phyloP scores from a whole-genome alignment of 2,797 vertebrate species.

The Knipowitschia caucasica region DNA sequence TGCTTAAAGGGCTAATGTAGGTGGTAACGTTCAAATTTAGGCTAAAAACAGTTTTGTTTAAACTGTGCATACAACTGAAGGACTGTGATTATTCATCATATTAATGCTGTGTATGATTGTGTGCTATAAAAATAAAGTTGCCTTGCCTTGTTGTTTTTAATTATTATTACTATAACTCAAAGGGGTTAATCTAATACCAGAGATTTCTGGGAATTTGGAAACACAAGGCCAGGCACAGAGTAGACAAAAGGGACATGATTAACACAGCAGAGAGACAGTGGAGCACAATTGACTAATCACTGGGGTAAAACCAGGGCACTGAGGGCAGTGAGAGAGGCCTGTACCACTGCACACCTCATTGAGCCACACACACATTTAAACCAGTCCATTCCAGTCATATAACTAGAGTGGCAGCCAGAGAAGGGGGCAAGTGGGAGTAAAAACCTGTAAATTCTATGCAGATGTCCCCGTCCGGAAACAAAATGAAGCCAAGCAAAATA shows the following conservation, averaged over 20 bases:
- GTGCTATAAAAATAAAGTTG: too few species aligned
- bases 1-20: too few species aligned
- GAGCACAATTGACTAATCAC: slow-evolving; percentile 49
- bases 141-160: too few species aligned
- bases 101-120: too few species aligned
- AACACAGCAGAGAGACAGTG: slow-evolving; percentile 45
- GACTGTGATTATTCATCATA: too few species aligned
- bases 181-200: slow-evolving; percentile 37
- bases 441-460: not conserved
- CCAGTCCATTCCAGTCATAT: slow-evolving; percentile 5
- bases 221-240: slow-evolving; percentile 46
- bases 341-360: slow-evolving; percentile 28
- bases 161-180: too few species aligned
- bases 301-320: slow-evolving; percentile 49
- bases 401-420: slow-evolving; percentile 14
- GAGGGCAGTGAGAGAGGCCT: slow-evolving; percentile 43
- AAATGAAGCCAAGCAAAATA: not conserved
- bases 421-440: slow-evolving; percentile 7
- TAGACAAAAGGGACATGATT: slow-evolving; percentile 64
- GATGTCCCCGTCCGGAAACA: not conserved
- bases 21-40: too few species aligned
- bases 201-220: slow-evolving; percentile 49
- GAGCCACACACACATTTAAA: slow-evolving; percentile 18
- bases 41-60: too few species aligned
- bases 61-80: too few species aligned